A percentile compares a stretch with the other conserved stretches of the same genome.
Evolutionary conservation across 2,888 invertebrate genomes (phyloP).

Genomic region (Ariolimax columbianus): DNA sequence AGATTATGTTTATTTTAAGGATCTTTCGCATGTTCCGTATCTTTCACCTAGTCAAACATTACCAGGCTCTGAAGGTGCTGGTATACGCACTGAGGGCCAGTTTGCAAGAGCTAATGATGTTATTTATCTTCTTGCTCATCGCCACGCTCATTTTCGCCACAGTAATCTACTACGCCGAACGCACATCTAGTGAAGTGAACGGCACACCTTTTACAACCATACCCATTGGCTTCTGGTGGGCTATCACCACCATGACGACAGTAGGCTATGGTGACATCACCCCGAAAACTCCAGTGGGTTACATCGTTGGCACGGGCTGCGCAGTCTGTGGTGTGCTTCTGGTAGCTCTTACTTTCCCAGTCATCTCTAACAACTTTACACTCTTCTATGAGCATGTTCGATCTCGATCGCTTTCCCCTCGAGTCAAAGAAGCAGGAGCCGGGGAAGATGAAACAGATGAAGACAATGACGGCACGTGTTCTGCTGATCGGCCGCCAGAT

Average conservation of each 20-base stretch:
- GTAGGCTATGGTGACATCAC: conserved; percentile 77
- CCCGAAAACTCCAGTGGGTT: conserved; percentile 72
- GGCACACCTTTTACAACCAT: conserved; percentile 75
- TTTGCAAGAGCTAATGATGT: conserved; percentile 77
- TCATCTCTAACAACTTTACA: conserved; percentile 78
- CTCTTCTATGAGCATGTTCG: conserved; percentile 77
- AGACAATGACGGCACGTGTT: neutral
- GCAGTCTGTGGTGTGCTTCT: conserved; percentile 76
- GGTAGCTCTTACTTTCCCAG: conserved; percentile 77
- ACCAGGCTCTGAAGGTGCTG: conserved; percentile 79
- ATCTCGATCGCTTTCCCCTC: conserved; percentile 62
- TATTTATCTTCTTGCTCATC: conserved; percentile 77
- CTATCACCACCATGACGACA: conserved; percentile 78
- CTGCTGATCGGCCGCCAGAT: conserved; percentile 11
- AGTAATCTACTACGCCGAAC: conserved; percentile 78
- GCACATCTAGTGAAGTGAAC: conserved; percentile 69
- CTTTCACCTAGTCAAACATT: conserved; percentile 80
- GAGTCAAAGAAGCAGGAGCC: conserved; percentile 33
- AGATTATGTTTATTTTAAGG: conserved; percentile 79
- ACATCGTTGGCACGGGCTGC: conserved; percentile 75
- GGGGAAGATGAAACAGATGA: conserved; percentile 43
- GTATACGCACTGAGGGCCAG: conserved; percentile 79
- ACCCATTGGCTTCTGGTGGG: conserved; percentile 80
- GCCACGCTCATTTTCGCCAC: conserved; percentile 78
- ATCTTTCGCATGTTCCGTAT: conserved; percentile 80